Percentiles rank a stretch among this genome's conserved stretches.
phyloP scores from a whole-genome alignment of 2,797 vertebrate species.

The Phoebastria nigripes region DNA sequence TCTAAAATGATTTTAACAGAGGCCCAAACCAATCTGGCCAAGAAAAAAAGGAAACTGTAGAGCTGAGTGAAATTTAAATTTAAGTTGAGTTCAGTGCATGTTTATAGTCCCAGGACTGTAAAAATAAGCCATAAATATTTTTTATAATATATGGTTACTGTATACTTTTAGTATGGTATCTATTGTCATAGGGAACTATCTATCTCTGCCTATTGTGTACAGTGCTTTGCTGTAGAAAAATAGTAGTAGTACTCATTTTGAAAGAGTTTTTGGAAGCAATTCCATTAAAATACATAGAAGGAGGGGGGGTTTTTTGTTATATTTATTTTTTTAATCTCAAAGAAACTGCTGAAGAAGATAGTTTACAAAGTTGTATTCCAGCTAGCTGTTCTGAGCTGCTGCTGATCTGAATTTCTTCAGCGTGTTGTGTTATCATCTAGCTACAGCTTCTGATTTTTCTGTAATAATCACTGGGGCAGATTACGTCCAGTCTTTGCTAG shows the following conservation, averaged over 20 bases:
- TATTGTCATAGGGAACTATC: neutral
- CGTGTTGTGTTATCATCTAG: neutral
- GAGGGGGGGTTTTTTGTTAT: rapidly evolving
- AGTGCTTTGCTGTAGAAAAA: neutral
- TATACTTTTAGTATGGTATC: neutral
- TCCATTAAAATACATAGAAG: neutral
- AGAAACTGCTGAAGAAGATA: neutral
- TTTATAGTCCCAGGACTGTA: neutral
- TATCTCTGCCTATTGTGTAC: neutral
- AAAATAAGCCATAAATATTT: neutral
- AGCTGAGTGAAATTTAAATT: neutral
- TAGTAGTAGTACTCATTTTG: neutral
- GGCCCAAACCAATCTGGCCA: neutral
- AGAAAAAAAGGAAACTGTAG: neutral
- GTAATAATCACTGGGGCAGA: neutral
- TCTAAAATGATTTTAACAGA: neutral
- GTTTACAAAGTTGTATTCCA: neutral
- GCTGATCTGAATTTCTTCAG: neutral
- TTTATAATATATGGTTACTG: neutral
- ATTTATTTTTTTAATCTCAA: neutral
- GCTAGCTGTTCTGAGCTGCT: neutral
- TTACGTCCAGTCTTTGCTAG: neutral
- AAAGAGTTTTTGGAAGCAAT: neutral
- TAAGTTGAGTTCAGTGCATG: neutral
- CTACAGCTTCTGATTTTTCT: neutral